Percentiles rank a stretch among this genome's conserved stretches.
phyloP scores from a whole-genome alignment of 2,797 vertebrate genomes.

The Orientallactaga sibirica region DNA sequence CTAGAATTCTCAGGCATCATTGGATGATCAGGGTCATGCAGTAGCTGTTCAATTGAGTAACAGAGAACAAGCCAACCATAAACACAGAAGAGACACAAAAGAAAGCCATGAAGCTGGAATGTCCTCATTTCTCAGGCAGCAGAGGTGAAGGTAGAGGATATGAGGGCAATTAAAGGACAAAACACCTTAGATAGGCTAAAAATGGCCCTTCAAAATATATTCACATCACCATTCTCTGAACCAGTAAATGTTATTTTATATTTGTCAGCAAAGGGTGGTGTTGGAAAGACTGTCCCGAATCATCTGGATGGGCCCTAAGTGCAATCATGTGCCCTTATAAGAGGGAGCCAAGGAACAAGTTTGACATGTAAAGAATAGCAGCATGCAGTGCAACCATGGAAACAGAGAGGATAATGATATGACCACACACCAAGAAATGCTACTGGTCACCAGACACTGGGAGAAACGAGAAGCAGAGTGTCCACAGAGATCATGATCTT shows the following conservation, averaged over 20 bases:
- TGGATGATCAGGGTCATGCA: neutral
- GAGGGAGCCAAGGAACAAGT: slow-evolving; percentile 11
- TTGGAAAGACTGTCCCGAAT: slow-evolving; percentile 13
- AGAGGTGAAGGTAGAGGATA: slow-evolving; percentile 13
- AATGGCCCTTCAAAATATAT: neutral
- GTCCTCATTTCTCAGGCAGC: slow-evolving; percentile 65
- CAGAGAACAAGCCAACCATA: slow-evolving; percentile 59
- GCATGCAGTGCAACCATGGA: slow-evolving; percentile 2
- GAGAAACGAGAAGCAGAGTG: slow-evolving; percentile 11
- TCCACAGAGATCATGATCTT: neutral
- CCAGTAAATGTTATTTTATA: slow-evolving; percentile 6
- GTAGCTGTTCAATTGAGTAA: slow-evolving; percentile 61
- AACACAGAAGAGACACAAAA: slow-evolving; percentile 63
- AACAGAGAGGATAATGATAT: neutral
- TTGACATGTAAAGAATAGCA: neutral
- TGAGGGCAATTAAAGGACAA: slow-evolving; percentile 63
- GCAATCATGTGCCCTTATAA: slow-evolving; percentile 5
- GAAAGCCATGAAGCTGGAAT: slow-evolving; percentile 60
- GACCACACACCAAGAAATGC: slow-evolving; percentile 26
- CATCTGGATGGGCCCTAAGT: slow-evolving; percentile 28
- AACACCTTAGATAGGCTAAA: slow-evolving; percentile 39
- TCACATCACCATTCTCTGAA: neutral
- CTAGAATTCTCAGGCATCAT: slow-evolving; percentile 18
- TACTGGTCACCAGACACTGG: slow-evolving; percentile 7
- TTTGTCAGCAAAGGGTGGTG: slow-evolving; percentile 2